Percentiles rank a stretch among this genome's conserved stretches.
Conservation (phyloP, 2,797 vertebrate genomes). For the Nasua narica region DNA sequence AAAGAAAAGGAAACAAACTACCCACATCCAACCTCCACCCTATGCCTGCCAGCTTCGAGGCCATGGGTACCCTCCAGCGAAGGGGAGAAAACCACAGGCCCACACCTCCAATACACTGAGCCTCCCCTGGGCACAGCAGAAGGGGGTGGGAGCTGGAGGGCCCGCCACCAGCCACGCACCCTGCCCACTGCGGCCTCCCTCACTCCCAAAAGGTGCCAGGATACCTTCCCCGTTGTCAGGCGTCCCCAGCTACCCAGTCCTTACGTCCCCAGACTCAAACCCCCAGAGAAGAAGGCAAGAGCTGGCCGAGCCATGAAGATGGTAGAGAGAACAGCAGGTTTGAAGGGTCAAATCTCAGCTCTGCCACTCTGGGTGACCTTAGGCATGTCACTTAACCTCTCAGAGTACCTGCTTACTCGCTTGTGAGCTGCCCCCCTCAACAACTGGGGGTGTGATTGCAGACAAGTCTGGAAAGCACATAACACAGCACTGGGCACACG, state of each 20-base stretch:
- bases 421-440: slow-evolving; percentile 27
- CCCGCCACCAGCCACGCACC: not conserved
- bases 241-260: not conserved
- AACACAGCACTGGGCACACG: not conserved
- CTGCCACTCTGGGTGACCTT: slow-evolving; percentile 71
- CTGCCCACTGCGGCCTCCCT: not conserved
- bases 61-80: slow-evolving; percentile 22
- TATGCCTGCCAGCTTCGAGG: slow-evolving; percentile 16
- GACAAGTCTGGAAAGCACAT: slow-evolving; percentile 52
- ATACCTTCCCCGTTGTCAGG: not conserved
- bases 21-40: slow-evolving; percentile 61
- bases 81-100: slow-evolving; percentile 56
- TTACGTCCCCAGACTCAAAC: not conserved
- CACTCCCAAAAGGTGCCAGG: not conserved
- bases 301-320: not conserved
- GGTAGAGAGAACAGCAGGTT: not conserved
- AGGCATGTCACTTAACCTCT: slow-evolving; percentile 45
- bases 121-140: not conserved
- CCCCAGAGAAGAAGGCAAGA: not conserved
- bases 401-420: slow-evolving; percentile 7
- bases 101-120: not conserved
- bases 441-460: not conserved
- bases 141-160: not conserved
- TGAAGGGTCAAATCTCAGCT: slow-evolving; percentile 69
- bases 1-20: slow-evolving; percentile 65